Conservation (phyloP, 2,113 vertebrate genomes). For the Smithornis capensis region DNA sequence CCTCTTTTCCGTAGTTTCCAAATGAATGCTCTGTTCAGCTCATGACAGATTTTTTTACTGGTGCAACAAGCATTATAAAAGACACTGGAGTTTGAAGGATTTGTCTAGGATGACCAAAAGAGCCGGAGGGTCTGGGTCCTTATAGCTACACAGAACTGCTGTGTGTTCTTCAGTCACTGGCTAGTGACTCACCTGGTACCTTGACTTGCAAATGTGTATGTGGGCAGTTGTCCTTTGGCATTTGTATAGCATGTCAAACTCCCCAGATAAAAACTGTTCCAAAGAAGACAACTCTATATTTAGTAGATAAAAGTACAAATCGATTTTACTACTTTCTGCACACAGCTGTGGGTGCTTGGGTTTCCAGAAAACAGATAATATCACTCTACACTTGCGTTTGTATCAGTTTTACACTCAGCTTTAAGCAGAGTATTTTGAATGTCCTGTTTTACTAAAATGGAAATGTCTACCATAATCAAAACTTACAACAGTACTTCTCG, state of each 20-base stretch:
- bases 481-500: background rate
- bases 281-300: background rate
- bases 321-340: background rate
- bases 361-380: background rate
- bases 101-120: background rate
- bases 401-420: background rate
- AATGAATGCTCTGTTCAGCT: background rate
- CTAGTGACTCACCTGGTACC: background rate
- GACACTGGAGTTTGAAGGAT: background rate
- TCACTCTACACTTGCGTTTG: background rate
- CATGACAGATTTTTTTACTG: background rate
- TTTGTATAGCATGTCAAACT: background rate
- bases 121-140: background rate
- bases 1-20: background rate
- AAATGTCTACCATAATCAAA: conserved; percentile 24
- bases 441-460: conserved; percentile 5
- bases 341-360: background rate
- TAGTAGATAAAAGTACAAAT: background rate
- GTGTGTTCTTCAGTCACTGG: background rate
- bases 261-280: background rate
- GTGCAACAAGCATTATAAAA: background rate
- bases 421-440: background rate
- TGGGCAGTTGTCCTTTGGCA: background rate
- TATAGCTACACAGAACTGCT: background rate
- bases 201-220: background rate